Base-by-base conservation (phyloP, 2,797 vertebrate genomes). In the Lepus townsendii region DNA sequence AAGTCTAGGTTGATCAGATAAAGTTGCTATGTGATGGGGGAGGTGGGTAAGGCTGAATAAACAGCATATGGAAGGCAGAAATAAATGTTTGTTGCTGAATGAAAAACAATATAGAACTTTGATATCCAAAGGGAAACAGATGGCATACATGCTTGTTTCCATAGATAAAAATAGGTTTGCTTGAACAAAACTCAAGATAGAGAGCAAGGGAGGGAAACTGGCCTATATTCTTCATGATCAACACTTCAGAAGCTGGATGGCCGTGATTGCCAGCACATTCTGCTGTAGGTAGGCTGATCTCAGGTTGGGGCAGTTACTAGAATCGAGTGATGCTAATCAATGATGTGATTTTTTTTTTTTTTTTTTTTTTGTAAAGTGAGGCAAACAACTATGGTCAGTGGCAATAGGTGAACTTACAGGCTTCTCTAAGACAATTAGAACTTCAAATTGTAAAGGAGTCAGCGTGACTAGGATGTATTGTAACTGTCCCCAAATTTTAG, bases 51-150 rank as follows among this genome's bases (percentile, higher is more conserved):
- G 1, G 12, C 52, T 79, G 65, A 85, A 88, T 68, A 76, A 88
- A 85, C 38, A 95, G 79, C 76, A 63, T 62, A 73, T 75, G 69
- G 63, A 89, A 32, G 68, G 66, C 69, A 60, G 50, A 92, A 76
- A 95, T 73, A 95, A 95, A 79, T 87, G 93, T 88, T 89, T 95
- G 63, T 60, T 79, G 60, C 54, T 57, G 68, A 91, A 20, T 83
- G 65, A 75, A 79, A 93, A 86, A 66, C 42, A 92, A 63, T 52
- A 71, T 16, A 94, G 92, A 83, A 94, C 63, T 96, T 93, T 83
- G 77, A 62, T 91, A 69, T 88, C 17, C 85, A 5, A 65, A 77
- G 66, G 71, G 27, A 94, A 87, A 84, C 87, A 94, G 93, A 95
- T 89, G 91, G 83, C 9, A 38, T 50, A 32, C 20, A 79, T 68